Evolutionary conservation across 64 coral and sea anemone species (phyloP).

Genomic region (Porites lutea): DNA sequence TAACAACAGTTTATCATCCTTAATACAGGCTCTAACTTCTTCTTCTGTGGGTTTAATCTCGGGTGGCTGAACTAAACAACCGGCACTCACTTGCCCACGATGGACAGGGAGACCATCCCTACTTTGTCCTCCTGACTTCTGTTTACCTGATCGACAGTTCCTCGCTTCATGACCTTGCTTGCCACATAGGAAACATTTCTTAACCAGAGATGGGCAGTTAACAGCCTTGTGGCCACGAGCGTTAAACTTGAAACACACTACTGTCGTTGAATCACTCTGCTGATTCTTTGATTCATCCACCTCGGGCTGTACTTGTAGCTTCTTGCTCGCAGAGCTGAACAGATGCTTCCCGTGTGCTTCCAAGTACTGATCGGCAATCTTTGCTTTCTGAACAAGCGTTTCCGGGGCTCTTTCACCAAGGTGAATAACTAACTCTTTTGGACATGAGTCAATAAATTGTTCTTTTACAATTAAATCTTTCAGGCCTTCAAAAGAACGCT

Average conservation of each 20-base stretch:
- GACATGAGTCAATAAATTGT: constrained; percentile 50
- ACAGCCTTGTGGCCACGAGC: too few relatives aligned
- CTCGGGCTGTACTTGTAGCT: too few relatives aligned
- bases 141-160: constrained; percentile 27
- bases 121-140: not conserved
- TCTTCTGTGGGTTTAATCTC: not conserved
- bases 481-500: constrained; percentile 25
- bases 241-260: too few relatives aligned
- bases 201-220: constrained; percentile 2
- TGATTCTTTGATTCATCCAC: too few relatives aligned
- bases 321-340: too few relatives aligned
- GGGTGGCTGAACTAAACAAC: constrained; percentile 21
- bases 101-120: constrained; percentile 4
- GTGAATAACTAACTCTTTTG: constrained; percentile 45
- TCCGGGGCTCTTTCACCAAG: constrained; percentile 35
- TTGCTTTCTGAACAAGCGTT: constrained; percentile 7
- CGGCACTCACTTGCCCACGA: constrained; percentile 14
- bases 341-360: too few relatives aligned
- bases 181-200: constrained; percentile 24
- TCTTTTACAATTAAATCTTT: constrained; percentile 40
- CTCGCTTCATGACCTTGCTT: constrained; percentile 42
- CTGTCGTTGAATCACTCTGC: too few relatives aligned
- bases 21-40: constrained; percentile 4
- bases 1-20: too few relatives aligned
- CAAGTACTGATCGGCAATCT: constrained; percentile 48